These are phyloP conservation scores for Drosophila kanapiae DNA, from an alignment of 1,140 invertebrate genomes.

Conservation along the genomic window DNA sequence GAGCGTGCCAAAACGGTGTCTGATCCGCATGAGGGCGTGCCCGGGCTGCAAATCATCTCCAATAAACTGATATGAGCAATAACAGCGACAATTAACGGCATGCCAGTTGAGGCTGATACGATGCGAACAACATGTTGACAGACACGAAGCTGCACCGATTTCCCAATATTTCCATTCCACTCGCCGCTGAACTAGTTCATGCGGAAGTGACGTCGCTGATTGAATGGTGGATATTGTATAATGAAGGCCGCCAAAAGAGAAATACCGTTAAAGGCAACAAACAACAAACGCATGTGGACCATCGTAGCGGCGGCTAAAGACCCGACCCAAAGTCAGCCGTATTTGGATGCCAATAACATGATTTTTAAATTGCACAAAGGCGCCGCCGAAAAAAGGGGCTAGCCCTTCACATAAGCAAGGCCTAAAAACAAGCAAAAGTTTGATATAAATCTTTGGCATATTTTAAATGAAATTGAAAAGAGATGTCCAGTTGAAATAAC, in stretches of 20 bases:
- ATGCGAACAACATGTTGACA: conserved; percentile 23
- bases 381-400: background rate
- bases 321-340: conserved; percentile 21
- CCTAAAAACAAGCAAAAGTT: too few relatives aligned
- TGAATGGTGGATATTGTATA: conserved; percentile 53
- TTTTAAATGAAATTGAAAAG: background rate
- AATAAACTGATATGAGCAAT: conserved; percentile 20
- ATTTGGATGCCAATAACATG: conserved; percentile 39
- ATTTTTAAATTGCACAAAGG: conserved; percentile 10
- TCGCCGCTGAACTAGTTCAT: conserved; percentile 57
- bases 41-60: conserved; percentile 42
- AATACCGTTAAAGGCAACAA: conserved; percentile 42
- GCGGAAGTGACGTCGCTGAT: conserved; percentile 65
- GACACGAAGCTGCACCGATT: conserved; percentile 22
- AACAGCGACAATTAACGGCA: conserved; percentile 59
- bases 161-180: conserved; percentile 45
- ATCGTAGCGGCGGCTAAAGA: conserved; percentile 36
- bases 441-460: background rate
- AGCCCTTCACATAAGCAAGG: background rate
- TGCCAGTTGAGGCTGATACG: conserved; percentile 21
- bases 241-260: conserved; percentile 50
- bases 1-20: conserved; percentile 34
- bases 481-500: background rate
- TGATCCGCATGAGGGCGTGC: conserved; percentile 36
- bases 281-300: conserved; percentile 25